Evolutionary conservation across 2,113 vertebrate species (phyloP), one percentile per base, ranked within the genome.

Genomic region (Corydoras sp.): DNA sequence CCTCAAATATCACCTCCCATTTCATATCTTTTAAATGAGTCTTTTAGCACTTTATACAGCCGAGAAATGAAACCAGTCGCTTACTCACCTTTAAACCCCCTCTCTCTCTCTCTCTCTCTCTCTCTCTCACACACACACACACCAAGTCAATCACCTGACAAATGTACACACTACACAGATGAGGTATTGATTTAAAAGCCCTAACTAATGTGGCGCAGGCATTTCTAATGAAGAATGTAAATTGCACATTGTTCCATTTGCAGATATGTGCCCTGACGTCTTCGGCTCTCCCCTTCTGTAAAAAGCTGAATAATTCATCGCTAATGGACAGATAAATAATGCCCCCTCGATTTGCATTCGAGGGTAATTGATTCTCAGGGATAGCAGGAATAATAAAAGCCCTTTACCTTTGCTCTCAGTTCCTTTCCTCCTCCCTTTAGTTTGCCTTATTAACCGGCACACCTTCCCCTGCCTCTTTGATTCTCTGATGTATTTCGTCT

Each of bases 221-320:
- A 15, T 43, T 55, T 48, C 61, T 73, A 64, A 65, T 73, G 70
- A 76, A 62, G 61, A 62, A 61, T 73, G 73, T 69, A 69, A 73
- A 79, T 73, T 73, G 66, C 69, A 72, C 58, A 58, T 73, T 73
- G 73, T 79, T 76, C 56, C 18, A 62, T 66, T 77, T 75, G 18
- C 55, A 48, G 73, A 63, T 50, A 63, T 11, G 65, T 65, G 68
- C 65, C 61, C 9, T 70, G 69, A 71, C 64, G 56, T 71, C 48
- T 71, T 77, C n/a, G 66, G 68, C 73, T 69, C 69, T 70, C 55
- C 63, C 62, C 56, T 65, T 31, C 70, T 75, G 69, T 87, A 88
- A 85, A 87, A 85, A 86, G 81, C 68, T 89, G 83, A 85, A 88
- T 89, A 85, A 89, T 88, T 88, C 82, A 88, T 86, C 74, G 81